Base-by-base conservation (phyloP, 1,140 invertebrate genomes). In the Drosophila obscura region DNA sequence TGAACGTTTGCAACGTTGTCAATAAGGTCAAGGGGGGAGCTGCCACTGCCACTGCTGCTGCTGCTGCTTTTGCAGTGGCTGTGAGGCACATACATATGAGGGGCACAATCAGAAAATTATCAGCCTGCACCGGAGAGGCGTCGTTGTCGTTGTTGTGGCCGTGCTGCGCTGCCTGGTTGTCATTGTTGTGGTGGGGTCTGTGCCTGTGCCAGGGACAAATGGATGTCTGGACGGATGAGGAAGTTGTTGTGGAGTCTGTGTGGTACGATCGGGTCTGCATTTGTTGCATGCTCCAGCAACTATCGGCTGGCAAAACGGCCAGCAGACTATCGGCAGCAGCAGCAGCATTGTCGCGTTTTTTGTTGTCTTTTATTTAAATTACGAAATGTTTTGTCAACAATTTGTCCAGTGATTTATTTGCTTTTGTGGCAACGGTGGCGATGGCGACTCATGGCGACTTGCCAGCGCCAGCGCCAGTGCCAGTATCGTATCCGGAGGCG, bases 311-410 rank as follows among this genome's bases (percentile, higher is more conserved):
- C 67, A 53, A 82, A 82, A 75, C 79, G 79, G 79, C 72, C 61
- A 4, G 35, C 35, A 28, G 53, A 82, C 83, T 82, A 83, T 87
- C 79, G 83, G 79, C 76, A 73, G 66, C 66, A 6, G 26, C 26
- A 24, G 22, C 35, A 39, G 11, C 11, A 1, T 69, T 82, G 79
- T 82, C 66, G 74, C 31, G 45, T 62, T 81, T 74, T 75, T 82
- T 61, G 76, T 73, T 74, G 5, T 83, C 66, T 73, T 79, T 84
- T 84, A 88, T 88, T 88, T 73, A 90, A 89, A 90, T 89, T 89
- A 90, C 80, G 75, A 88, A 88, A 89, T 88, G 83, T 83, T 88
- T 88, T 88, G 83, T 88, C 83, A 88, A 88, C 83, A 88, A 88
- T 88, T 88, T 88, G 83, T 88, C 84, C 62, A 60, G 64, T 88